A percentile compares a stretch with the other conserved stretches of the same genome.
These are phyloP conservation scores for Nylanderia fulva DNA, from an alignment of 1,140 invertebrate species.

Conservation along the genomic window DNA sequence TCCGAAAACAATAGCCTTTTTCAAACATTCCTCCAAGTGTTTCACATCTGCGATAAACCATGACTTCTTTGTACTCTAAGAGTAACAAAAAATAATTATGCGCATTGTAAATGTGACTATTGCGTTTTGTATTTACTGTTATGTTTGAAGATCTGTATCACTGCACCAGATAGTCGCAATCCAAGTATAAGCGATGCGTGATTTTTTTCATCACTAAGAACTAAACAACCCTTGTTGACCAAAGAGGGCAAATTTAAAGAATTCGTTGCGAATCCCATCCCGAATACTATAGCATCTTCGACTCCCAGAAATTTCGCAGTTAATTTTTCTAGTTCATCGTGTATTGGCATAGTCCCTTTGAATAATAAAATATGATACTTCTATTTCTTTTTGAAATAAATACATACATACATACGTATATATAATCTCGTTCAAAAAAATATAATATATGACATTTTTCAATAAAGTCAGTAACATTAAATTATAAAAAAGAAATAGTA, in stretches of 20 bases:
- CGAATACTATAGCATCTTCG: slow-evolving; percentile 97
- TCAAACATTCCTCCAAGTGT: slow-evolving; percentile 93
- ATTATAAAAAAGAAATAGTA: not conserved
- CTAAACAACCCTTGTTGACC: slow-evolving; percentile 93
- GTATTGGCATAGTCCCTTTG: slow-evolving; percentile 91
- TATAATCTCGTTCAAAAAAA: not conserved
- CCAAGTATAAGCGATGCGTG: slow-evolving; percentile 98
- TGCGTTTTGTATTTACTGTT: slow-evolving; percentile 87
- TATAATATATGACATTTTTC: not conserved
- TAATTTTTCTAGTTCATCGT: slow-evolving; percentile 93
- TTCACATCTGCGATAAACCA: slow-evolving; percentile 89
- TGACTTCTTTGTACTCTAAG: not conserved
- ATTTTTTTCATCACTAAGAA: slow-evolving; percentile 98
- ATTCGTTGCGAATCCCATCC: slow-evolving; percentile 99
- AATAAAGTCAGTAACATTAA: not conserved
- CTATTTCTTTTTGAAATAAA: not conserved
- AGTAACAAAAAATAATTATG: slow-evolving; percentile 50
- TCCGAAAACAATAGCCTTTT: slow-evolving; percentile 92
- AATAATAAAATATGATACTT: slow-evolving; percentile 55
- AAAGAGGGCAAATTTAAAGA: slow-evolving; percentile 96
- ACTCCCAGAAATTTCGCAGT: slow-evolving; percentile 96
- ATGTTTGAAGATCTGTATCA: slow-evolving; percentile 96
- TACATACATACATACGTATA: not conserved
- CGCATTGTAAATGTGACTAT: not conserved
- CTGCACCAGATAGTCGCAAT: slow-evolving; percentile 94